phyloP scores from a whole-genome alignment of 2,113 vertebrate species.

The Dermatemys mawii region DNA sequence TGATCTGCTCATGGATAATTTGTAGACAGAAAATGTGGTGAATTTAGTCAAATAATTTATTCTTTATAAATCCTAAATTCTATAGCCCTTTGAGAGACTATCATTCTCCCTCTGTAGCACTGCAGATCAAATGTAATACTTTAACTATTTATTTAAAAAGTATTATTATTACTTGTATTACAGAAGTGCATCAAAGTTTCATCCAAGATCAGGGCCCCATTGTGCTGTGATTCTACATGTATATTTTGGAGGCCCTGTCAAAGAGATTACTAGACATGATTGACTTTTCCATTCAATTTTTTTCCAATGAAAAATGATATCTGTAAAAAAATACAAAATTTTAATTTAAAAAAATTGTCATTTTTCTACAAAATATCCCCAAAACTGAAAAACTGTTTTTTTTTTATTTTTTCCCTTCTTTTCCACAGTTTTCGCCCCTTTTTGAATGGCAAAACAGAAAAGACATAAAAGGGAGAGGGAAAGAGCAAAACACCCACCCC shows the following conservation, averaged over 20 bases:
- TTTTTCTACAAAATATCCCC: not conserved
- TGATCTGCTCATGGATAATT: not conserved
- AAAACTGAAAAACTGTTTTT: not conserved
- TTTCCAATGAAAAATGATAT: not conserved
- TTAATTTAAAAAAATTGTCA: not conserved
- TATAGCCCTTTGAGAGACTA: not conserved
- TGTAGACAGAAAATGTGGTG: not conserved
- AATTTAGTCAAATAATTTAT: not conserved
- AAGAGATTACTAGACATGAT: not conserved
- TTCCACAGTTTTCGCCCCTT: not conserved
- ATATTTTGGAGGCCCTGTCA: not conserved
- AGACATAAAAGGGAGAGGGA: not conserved
- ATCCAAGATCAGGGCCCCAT: not conserved
- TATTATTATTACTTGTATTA: not conserved
- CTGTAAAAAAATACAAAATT: not conserved
- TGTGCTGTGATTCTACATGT: not conserved
- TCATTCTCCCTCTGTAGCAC: not conserved
- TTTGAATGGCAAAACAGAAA: not conserved
- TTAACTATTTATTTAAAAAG: not conserved
- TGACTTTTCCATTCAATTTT: not conserved
- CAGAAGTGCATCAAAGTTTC: not conserved
- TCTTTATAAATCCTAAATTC: not conserved
- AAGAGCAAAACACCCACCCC: not conserved
- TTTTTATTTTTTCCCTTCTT: not conserved
- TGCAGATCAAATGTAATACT: not conserved